These are phyloP conservation scores for Sphecodes monilicornis DNA, from an alignment of 2,888 invertebrate species.

Conservation along the genomic window DNA sequence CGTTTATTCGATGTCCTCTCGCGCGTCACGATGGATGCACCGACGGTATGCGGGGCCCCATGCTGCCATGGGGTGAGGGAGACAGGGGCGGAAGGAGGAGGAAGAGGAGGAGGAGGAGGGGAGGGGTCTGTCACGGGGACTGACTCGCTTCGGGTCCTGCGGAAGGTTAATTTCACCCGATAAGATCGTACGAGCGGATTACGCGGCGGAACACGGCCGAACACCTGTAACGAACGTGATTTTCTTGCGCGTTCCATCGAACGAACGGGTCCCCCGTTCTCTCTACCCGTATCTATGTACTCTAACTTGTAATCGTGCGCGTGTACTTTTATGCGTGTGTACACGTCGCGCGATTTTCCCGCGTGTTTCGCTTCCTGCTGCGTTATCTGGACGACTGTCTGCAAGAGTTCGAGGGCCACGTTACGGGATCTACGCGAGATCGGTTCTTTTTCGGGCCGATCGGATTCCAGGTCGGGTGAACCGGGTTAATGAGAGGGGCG, in stretches of 20 bases:
- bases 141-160: constrained; percentile 58
- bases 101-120: neutral
- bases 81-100: too few relatives aligned
- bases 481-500: constrained; percentile 52
- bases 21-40: constrained; percentile 66
- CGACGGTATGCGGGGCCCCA: constrained; percentile 58
- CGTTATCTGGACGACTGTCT: constrained; percentile 18
- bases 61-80: too few relatives aligned
- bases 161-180: constrained; percentile 66
- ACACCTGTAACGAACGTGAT: constrained; percentile 71
- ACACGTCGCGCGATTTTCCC: constrained; percentile 32
- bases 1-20: constrained; percentile 61
- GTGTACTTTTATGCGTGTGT: neutral
- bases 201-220: constrained; percentile 65
- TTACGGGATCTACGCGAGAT: constrained; percentile 31
- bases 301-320: too few relatives aligned
- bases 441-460: constrained; percentile 28
- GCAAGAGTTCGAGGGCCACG: constrained; percentile 19
- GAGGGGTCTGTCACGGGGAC: constrained; percentile 62
- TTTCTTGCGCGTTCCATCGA: constrained; percentile 61
- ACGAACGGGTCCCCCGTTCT: constrained; percentile 41
- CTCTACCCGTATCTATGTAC: neutral
- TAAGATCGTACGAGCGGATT: constrained; percentile 68
- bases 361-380: neutral
- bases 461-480: constrained; percentile 48